Conservation (phyloP, 2,888 invertebrate species). For the Proisotoma minuta region DNA sequence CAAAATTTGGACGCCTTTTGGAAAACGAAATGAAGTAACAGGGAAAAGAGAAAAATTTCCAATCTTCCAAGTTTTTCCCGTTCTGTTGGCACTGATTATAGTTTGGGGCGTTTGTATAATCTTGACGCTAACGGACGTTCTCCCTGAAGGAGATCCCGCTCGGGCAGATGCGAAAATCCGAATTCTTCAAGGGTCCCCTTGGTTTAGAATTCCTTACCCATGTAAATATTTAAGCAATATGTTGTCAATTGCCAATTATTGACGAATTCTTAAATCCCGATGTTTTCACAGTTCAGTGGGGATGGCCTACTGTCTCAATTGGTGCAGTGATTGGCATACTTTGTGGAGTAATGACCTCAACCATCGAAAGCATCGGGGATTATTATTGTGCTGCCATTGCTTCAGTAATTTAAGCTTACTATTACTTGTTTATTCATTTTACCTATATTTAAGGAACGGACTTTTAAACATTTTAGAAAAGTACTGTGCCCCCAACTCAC, state of each 20-base stretch:
- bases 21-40: not conserved
- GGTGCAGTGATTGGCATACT: slow-evolving; percentile 71
- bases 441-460: no score
- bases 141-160: slow-evolving; percentile 64
- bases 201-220: slow-evolving; percentile 77
- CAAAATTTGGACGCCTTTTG: slow-evolving; percentile 9
- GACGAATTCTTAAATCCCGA: not conserved
- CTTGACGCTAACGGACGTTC: slow-evolving; percentile 62
- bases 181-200: slow-evolving; percentile 67
- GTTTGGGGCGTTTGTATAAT: slow-evolving; percentile 73
- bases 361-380: slow-evolving; percentile 79
- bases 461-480: no score
- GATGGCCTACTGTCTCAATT: slow-evolving; percentile 64
- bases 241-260: not conserved
- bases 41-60: slow-evolving; percentile 34
- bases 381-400: slow-evolving; percentile 73
- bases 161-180: slow-evolving; percentile 68
- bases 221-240: slow-evolving; percentile 53
- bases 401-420: slow-evolving; percentile 24
- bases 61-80: slow-evolving; percentile 40
- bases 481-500: slow-evolving; percentile 77
- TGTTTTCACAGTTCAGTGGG: slow-evolving; percentile 64
- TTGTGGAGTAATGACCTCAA: slow-evolving; percentile 72
- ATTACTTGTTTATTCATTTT: not conserved
- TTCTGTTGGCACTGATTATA: slow-evolving; percentile 66